Base-by-base conservation (phyloP, 2,888 invertebrate genomes). In the Lasioglossum calceatum region DNA sequence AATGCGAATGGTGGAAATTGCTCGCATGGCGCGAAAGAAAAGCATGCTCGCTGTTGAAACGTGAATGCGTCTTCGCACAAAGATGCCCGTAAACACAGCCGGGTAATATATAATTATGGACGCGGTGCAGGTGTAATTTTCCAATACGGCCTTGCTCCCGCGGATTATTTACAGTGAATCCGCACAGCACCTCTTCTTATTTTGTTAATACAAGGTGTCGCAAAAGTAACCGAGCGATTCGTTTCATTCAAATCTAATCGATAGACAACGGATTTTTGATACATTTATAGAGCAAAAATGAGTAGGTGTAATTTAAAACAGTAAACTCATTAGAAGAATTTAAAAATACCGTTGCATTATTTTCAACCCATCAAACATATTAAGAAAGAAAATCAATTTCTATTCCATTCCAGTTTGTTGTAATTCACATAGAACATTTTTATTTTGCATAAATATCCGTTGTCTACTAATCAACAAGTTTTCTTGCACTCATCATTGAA, bases 71-170 rank as follows among this genome's bases (percentile, higher is more conserved):
- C 19, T 67, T 27, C 47, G 79, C 32, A 75, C 86, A 77, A 86
- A 80, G 61, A 64, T 54, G 54, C 19, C n/a, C 74, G 79, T 72
- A 74, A 79, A 80, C 82, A 83, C 77, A 47, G 42, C 54, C 71
- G 10, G 16, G 77, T 75, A 61, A 87, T 70, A 73, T 79, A 73
- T 87, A 87, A 87, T 87, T 82, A 79, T 73, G 71, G 54, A 36
- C 23, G 50, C 23, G 2, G 61, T 44, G 71, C 75, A 58, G 76
- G 61, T 75, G 81, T 78, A 87, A 79, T 54, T 78, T 88, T 79
- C 88, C 88, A 74, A 87, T 82, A 82, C 67, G 82, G 76, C 88
- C 88, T 88, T 85, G 85, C 72, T 10, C 23, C 58, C 44, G 47
- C 36, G 14, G 14, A 54, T 54, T 54, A 50, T 50, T 58, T 19